phyloP scores from a whole-genome alignment of 2,888 invertebrate genomes.

The Torymus tubicola region DNA sequence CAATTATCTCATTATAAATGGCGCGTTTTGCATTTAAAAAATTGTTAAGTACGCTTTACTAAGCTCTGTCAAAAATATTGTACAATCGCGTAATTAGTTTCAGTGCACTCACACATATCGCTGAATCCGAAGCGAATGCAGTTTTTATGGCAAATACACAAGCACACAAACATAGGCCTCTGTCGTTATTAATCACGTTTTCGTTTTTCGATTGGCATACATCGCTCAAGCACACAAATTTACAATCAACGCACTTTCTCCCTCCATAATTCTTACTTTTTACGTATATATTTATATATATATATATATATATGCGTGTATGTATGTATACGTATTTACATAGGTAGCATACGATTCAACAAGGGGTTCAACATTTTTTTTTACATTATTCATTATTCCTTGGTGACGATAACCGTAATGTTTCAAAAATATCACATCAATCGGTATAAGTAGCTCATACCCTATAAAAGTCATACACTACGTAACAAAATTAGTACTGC shows the following conservation, averaged over 20 bases:
- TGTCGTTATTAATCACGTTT: conserved; percentile 22
- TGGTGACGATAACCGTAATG: conserved; percentile 25
- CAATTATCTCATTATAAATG: conserved; percentile 35
- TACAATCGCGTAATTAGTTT: conserved; percentile 23
- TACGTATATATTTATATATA: too few species aligned
- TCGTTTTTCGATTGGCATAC: conserved; percentile 21
- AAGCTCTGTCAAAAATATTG: conserved; percentile 45
- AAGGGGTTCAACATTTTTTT: conserved; percentile 41
- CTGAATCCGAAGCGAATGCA: conserved; percentile 16
- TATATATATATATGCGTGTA: conserved; percentile 6
- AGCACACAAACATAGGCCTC: conserved; percentile 48
- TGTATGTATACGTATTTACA: conserved; percentile 46
- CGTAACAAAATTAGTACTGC: conserved; percentile 46
- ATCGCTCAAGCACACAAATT: conserved; percentile 46
- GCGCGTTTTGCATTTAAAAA: conserved; percentile 39
- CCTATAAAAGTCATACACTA: conserved; percentile 39
- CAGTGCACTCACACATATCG: background rate
- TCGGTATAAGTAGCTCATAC: conserved; percentile 17
- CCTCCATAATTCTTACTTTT: conserved; percentile 24
- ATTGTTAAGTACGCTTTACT: conserved; percentile 39
- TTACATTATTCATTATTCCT: conserved; percentile 40
- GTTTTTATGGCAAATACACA: conserved; percentile 33
- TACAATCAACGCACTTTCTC: conserved; percentile 31
- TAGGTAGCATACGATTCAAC: conserved; percentile 39
- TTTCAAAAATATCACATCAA: conserved; percentile 53